Evolutionary conservation across 2,888 invertebrate species (phyloP).

Genomic region (Dorcus parallelipipedus): DNA sequence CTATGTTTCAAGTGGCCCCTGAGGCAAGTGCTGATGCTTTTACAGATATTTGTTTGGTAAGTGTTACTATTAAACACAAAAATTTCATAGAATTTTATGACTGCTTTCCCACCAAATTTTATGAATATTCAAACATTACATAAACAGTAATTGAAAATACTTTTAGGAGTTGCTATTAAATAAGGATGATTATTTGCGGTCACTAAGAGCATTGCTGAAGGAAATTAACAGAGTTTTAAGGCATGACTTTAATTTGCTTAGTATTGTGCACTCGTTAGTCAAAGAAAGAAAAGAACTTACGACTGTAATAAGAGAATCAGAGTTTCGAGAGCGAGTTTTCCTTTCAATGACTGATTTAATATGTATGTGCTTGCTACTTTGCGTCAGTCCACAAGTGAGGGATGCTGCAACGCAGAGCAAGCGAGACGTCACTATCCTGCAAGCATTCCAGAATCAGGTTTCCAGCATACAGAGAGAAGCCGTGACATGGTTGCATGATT

Average conservation of each 20-base stretch:
- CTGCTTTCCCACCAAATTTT: too few relatives aligned
- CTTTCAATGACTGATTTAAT: slow-evolving; percentile 79
- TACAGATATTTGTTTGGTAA: slow-evolving; percentile 75
- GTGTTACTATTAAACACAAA: slow-evolving; percentile 13
- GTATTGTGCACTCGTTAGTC: slow-evolving; percentile 76
- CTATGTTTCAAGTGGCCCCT: slow-evolving; percentile 82
- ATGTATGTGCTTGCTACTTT: slow-evolving; percentile 79
- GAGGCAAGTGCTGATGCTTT: slow-evolving; percentile 78
- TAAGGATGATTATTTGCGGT: slow-evolving; percentile 86
- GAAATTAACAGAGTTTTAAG: slow-evolving; percentile 85
- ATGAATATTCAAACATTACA: too few relatives aligned
- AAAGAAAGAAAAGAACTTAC: slow-evolving; percentile 61
- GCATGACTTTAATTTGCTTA: slow-evolving; percentile 75
- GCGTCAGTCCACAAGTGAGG: slow-evolving; percentile 67
- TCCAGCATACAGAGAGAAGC: slow-evolving; percentile 78
- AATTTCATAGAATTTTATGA: background rate
- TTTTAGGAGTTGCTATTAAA: slow-evolving; percentile 78
- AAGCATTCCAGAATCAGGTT: slow-evolving; percentile 47
- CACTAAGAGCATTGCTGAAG: slow-evolving; percentile 78
- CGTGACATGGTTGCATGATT: slow-evolving; percentile 83
- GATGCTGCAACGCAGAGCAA: slow-evolving; percentile 59
- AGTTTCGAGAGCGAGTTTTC: slow-evolving; percentile 81
- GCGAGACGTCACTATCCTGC: slow-evolving; percentile 52
- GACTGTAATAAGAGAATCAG: slow-evolving; percentile 59
- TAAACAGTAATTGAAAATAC: background rate